A percentile compares a stretch with the other conserved stretches of the same genome.
Evolutionary conservation across 2,113 vertebrate genomes (phyloP).

Genomic region (Rhea americana): DNA sequence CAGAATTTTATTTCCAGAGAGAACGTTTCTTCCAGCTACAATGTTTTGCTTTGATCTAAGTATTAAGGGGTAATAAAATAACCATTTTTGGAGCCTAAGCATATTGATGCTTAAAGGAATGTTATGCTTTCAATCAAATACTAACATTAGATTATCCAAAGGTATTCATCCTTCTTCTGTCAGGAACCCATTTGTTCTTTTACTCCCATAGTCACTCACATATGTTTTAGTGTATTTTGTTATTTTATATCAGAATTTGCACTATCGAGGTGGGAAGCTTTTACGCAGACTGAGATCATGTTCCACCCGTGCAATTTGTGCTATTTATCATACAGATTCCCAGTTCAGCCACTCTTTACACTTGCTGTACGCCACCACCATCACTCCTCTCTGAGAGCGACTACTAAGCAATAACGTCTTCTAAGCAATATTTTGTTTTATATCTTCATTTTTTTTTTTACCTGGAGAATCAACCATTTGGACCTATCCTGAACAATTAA

Average conservation of each 20-base stretch:
- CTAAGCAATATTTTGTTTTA: neutral
- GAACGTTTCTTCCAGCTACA: constrained; percentile 44
- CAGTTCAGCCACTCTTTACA: constrained; percentile 5
- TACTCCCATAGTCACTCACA: constrained; percentile 41
- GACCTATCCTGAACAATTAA: constrained; percentile 60
- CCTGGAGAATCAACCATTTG: constrained; percentile 28
- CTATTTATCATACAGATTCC: neutral
- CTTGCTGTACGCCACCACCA: neutral
- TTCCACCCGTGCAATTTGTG: neutral
- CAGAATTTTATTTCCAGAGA: constrained; percentile 47
- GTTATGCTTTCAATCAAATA: constrained; percentile 60
- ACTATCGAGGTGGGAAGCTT: constrained; percentile 30
- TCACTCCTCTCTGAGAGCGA: neutral
- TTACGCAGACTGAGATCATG: neutral
- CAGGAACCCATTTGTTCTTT: constrained; percentile 50
- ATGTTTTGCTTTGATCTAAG: constrained; percentile 61
- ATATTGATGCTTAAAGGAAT: constrained; percentile 49
- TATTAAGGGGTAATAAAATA: constrained; percentile 56
- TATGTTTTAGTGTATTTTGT: neutral
- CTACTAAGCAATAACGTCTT: neutral
- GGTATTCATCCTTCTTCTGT: constrained; percentile 56
- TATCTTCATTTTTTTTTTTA: neutral
- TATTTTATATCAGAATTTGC: constrained; percentile 30
- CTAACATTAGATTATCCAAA: constrained; percentile 44
- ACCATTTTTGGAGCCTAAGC: constrained; percentile 42